Percentiles rank a stretch among this genome's conserved stretches.
phyloP scores from a whole-genome alignment of 2,888 invertebrate genomes.

The Globia sparganii region DNA sequence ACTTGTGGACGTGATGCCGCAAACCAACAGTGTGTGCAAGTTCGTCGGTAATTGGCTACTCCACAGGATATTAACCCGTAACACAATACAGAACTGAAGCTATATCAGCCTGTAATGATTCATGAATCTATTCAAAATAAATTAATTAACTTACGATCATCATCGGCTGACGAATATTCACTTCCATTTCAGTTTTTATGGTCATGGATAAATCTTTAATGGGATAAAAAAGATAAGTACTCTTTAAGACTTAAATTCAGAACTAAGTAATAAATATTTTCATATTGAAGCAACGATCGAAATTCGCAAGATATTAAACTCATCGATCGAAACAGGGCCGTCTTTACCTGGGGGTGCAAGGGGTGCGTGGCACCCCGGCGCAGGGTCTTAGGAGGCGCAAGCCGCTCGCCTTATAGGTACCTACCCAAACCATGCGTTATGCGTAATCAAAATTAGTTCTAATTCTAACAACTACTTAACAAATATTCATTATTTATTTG shows the following conservation, averaged over 20 bases:
- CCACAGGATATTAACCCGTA: constrained; percentile 7
- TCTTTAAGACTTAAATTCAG: neutral
- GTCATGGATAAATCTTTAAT: neutral
- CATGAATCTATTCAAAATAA: constrained; percentile 12
- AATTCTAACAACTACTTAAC: no score
- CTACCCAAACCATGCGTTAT: no score
- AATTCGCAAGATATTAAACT: constrained; percentile 1
- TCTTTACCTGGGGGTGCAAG: no score
- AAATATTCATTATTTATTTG: no score
- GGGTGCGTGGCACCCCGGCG: no score
- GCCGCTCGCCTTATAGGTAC: no score
- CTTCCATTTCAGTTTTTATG: neutral
- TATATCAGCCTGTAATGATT: neutral
- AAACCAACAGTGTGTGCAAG: constrained; percentile 4
- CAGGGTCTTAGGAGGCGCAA: no score
- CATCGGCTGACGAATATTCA: neutral
- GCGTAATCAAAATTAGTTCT: no score
- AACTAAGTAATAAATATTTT: neutral
- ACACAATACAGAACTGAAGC: neutral
- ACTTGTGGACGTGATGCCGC: constrained; percentile 4
- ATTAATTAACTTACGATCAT: neutral
- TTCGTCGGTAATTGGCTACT: neutral
- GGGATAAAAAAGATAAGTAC: neutral
- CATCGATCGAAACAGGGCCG: no score
- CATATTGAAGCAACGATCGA: neutral